Conservation (phyloP, 2,888 invertebrate genomes). For the Acheta domesticus region DNA sequence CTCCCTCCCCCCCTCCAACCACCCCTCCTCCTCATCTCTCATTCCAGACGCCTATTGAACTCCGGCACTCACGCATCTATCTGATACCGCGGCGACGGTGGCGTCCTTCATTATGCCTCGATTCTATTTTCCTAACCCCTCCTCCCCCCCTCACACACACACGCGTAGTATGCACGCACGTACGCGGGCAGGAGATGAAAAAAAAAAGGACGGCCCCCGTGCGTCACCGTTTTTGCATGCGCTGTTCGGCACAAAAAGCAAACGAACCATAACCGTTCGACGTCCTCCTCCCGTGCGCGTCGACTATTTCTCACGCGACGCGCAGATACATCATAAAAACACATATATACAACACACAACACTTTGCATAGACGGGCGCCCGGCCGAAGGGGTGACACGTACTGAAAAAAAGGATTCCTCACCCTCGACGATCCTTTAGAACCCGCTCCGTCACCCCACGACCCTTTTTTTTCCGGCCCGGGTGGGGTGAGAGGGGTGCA, state of each 20-base stretch:
- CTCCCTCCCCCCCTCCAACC: no score
- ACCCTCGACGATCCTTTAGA: no score
- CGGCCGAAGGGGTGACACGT: background rate
- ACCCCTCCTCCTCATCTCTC: background rate
- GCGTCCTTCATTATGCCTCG: background rate
- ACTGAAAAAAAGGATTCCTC: background rate
- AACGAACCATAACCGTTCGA: slow-evolving; percentile 7
- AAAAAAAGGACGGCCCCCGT: background rate
- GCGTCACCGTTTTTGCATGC: background rate
- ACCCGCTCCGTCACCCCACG: no score
- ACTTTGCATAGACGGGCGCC: background rate
- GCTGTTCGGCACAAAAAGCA: background rate
- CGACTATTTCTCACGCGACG: background rate
- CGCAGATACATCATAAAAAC: slow-evolving; percentile 9
- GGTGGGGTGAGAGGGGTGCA: no score
- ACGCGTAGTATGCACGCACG: no score
- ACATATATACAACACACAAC: slow-evolving; percentile 18
- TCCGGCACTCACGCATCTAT: background rate
- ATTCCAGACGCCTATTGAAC: background rate
- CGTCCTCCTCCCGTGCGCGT: background rate
- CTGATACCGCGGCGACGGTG: background rate
- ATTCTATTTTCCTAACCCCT: background rate
- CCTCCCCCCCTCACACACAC: background rate
- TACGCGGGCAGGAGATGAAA: background rate
- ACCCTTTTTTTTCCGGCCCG: no score